Percentiles rank a stretch among this genome's conserved stretches.
phyloP scores from a whole-genome alignment of 2,113 vertebrate species.

The Axis porcinus region DNA sequence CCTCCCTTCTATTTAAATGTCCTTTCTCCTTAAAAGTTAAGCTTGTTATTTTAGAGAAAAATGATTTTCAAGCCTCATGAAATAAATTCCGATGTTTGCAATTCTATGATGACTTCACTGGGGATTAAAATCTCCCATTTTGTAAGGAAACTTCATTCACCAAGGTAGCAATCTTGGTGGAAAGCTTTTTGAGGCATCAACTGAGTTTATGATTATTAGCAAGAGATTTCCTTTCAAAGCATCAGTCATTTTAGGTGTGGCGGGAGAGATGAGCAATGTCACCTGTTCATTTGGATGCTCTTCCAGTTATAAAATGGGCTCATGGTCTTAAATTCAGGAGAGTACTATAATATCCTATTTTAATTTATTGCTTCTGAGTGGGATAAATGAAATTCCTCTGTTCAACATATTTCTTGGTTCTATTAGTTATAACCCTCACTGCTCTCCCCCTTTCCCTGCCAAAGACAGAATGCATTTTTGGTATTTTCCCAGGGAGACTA shows the following conservation, averaged over 20 bases:
- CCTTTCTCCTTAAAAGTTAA: conserved; percentile 18
- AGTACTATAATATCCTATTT: background rate
- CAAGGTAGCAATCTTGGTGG: background rate
- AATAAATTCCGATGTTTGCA: conserved; percentile 40
- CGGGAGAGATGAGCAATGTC: background rate
- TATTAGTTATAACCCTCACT: background rate
- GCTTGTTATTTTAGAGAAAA: conserved; percentile 37
- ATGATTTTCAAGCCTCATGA: background rate
- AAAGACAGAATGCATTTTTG: background rate
- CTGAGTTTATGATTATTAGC: background rate
- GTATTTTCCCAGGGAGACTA: background rate
- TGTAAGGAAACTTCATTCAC: conserved; percentile 47
- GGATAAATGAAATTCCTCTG: background rate
- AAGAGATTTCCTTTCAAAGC: background rate
- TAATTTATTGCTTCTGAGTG: background rate
- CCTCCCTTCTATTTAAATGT: background rate
- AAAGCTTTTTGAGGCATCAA: background rate
- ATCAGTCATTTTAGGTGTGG: background rate
- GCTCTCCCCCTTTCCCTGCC: too few species aligned
- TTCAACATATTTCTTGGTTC: background rate
- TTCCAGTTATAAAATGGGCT: background rate
- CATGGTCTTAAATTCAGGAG: background rate
- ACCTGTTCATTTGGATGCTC: background rate
- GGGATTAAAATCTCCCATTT: conserved; percentile 3
- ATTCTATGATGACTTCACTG: background rate